Evolutionary conservation across 53 echinoderm and acorn worm species (phyloP).

Genomic region (Antedon mediterranea): DNA sequence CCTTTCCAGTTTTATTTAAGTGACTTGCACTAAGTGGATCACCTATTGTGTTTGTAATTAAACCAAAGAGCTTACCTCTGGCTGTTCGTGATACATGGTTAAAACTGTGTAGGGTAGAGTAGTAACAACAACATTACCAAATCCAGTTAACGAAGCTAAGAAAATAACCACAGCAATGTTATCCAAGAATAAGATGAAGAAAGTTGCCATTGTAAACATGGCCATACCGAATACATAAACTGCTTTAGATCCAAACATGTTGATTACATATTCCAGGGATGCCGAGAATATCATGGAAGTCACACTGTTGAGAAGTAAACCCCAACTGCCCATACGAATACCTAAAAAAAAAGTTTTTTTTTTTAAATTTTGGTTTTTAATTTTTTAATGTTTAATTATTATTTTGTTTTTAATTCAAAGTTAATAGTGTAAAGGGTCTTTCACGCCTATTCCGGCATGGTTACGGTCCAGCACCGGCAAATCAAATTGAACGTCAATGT

Average conservation of each 20-base stretch:
- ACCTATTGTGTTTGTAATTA: no score
- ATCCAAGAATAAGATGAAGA: slow-evolving; percentile 43
- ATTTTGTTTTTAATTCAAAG: no score
- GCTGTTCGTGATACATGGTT: slow-evolving; percentile 61
- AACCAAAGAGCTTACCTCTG: no score
- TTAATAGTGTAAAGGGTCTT: no score
- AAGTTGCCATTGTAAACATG: slow-evolving; percentile 48
- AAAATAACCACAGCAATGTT: slow-evolving; percentile 45
- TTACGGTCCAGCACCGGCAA: no score
- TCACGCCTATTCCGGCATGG: no score
- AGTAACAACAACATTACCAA: slow-evolving; percentile 62
- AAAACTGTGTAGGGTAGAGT: slow-evolving; percentile 76
- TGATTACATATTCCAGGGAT: slow-evolving; percentile 34
- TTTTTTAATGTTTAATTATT: no score
- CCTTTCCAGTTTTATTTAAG: no score
- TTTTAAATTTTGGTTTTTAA: no score
- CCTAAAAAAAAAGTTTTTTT: slow-evolving; percentile 20
- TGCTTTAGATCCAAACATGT: slow-evolving; percentile 27
- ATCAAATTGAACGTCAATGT: no score
- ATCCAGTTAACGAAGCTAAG: slow-evolving; percentile 62
- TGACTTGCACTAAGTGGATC: no score
- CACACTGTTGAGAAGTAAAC: slow-evolving; percentile 80
- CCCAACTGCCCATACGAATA: slow-evolving; percentile 79
- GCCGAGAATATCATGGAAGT: slow-evolving; percentile 62
- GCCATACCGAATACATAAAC: slow-evolving; percentile 75